phyloP scores from a whole-genome alignment of 2,797 vertebrate genomes.

The Tokudaia tokunoshimensis region DNA sequence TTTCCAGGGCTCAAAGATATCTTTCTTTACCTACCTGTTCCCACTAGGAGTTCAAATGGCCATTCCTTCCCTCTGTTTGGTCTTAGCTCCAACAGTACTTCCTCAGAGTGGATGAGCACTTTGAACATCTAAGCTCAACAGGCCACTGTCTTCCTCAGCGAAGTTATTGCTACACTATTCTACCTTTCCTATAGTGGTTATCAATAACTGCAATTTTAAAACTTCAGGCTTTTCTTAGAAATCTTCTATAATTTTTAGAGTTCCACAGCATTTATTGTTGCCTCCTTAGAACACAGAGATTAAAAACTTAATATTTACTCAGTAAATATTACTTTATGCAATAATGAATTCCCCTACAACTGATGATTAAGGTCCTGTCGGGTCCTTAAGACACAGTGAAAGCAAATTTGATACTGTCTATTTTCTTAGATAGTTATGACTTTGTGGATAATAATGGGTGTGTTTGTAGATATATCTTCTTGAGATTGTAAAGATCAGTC shows the following conservation, averaged over 20 bases:
- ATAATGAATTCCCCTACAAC: conserved; percentile 13
- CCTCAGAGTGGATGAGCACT: background rate
- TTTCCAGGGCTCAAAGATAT: background rate
- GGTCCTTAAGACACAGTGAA: background rate
- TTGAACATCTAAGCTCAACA: background rate
- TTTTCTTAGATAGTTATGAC: background rate
- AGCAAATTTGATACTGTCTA: background rate
- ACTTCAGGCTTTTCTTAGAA: conserved; percentile 4
- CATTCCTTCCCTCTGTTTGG: background rate
- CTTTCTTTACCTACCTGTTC: background rate
- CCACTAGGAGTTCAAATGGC: background rate
- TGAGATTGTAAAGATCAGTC: background rate
- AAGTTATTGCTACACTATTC: background rate
- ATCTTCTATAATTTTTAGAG: background rate
- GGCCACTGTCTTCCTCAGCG: background rate
- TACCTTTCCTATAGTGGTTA: background rate
- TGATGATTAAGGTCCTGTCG: background rate
- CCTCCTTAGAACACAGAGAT: background rate
- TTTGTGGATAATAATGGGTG: background rate
- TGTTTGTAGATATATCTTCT: background rate
- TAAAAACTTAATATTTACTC: conserved; percentile 4
- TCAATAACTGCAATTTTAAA: conserved; percentile 5
- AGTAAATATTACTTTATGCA: conserved; percentile 1
- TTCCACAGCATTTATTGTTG: background rate
- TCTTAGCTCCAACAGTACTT: background rate